Percentiles rank a stretch among this genome's conserved stretches.
These are phyloP conservation scores for Balaeniceps rex DNA, from an alignment of 2,113 vertebrate genomes.

Conservation along the genomic window DNA sequence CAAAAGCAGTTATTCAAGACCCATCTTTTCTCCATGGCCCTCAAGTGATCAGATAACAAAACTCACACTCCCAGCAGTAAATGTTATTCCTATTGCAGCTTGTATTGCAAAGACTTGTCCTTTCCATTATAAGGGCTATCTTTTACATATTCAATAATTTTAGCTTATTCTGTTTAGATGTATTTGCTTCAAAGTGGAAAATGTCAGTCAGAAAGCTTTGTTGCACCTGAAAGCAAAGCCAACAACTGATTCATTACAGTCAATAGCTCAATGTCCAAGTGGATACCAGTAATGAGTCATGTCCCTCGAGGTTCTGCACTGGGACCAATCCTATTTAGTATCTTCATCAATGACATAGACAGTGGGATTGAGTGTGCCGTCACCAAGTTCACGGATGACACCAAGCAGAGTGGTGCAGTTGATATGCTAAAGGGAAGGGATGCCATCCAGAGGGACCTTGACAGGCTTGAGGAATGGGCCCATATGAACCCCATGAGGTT, in stretches of 20 bases:
- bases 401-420: not conserved
- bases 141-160: not conserved
- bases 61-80: not conserved
- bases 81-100: not conserved
- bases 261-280: not conserved
- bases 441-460: not conserved
- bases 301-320: not conserved
- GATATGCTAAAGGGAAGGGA: not conserved
- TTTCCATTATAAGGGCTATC: not conserved
- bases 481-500: not conserved
- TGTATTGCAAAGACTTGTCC: not conserved
- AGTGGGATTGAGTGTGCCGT: not conserved
- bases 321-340: not conserved
- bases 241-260: not conserved
- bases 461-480: not conserved
- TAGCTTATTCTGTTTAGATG: not conserved
- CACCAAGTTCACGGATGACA: not conserved
- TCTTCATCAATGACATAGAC: not conserved
- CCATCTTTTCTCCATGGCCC: not conserved
- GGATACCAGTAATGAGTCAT: not conserved
- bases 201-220: not conserved
- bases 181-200: not conserved
- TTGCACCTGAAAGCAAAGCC: not conserved
- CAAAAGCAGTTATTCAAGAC: not conserved
- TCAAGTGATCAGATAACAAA: not conserved